Conservation (phyloP, 2,113 vertebrate species). For the Tor tambroides region DNA sequence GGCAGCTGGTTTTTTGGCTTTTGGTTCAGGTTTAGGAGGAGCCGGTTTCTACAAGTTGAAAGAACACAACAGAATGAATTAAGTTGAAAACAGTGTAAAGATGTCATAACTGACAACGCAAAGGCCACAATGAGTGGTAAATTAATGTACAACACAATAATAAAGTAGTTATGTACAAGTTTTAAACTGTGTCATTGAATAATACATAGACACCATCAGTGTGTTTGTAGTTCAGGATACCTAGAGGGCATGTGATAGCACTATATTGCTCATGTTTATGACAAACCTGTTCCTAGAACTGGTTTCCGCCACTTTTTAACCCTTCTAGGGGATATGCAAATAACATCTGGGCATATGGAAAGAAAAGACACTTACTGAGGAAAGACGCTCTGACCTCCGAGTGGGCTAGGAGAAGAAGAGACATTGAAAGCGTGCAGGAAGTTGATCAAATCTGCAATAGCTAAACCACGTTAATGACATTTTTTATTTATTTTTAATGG, state of each 20-base stretch:
- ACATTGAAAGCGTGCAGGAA: slow-evolving; percentile 65
- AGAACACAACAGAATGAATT: slow-evolving; percentile 37
- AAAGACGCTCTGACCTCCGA: slow-evolving; percentile 47
- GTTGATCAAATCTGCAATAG: slow-evolving; percentile 47
- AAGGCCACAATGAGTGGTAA: not conserved
- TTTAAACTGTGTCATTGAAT: not conserved
- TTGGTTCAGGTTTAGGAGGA: slow-evolving; percentile 86
- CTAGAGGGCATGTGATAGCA: not conserved
- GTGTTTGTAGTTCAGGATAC: not conserved
- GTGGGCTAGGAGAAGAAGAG: slow-evolving; percentile 58
- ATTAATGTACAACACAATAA: not conserved
- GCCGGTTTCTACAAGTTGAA: slow-evolving; percentile 82
- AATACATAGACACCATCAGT: not conserved
- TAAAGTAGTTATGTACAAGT: not conserved
- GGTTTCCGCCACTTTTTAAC: not conserved
- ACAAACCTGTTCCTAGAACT: not conserved
- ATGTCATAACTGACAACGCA: not conserved
- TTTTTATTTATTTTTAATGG: not conserved
- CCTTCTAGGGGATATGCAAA: not conserved
- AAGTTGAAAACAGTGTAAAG: not conserved
- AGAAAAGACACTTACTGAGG: slow-evolving; percentile 37
- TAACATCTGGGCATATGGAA: not conserved
- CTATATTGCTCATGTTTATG: not conserved
- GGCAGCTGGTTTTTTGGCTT: slow-evolving; percentile 86
- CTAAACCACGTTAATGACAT: not conserved